Conservation (phyloP, 1,140 invertebrate genomes). For the Chrysomallon squamiferum region DNA sequence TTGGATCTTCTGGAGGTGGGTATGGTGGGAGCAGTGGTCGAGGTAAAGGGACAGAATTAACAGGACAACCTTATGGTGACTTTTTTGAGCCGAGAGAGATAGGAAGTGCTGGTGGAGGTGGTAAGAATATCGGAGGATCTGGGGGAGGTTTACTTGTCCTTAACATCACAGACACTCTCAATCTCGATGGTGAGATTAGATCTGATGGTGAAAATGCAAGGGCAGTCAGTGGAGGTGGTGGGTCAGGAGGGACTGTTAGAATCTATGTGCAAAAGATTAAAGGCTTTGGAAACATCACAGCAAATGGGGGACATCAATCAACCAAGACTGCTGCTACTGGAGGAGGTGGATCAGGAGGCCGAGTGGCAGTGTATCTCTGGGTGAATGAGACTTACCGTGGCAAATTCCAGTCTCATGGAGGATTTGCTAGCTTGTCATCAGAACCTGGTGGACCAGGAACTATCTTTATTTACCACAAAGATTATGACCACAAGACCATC, state of each 20-base stretch:
- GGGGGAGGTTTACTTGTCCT: conserved; percentile 44
- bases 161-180: conserved; percentile 30
- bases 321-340: conserved; percentile 28
- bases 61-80: conserved; percentile 48
- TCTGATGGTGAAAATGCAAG: conserved; percentile 32
- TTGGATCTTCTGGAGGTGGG: conserved; percentile 45
- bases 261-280: conserved; percentile 34
- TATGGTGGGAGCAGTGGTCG: conserved; percentile 48
- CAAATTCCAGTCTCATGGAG: conserved; percentile 40
- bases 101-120: conserved; percentile 49
- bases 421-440: conserved; percentile 11
- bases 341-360: conserved; percentile 44
- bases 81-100: conserved; percentile 39
- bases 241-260: conserved; percentile 44
- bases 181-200: conserved; percentile 42
- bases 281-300: conserved; percentile 46
- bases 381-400: conserved; percentile 47
- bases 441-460: conserved; percentile 49
- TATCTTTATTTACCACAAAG: conserved; percentile 41
- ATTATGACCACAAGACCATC: conserved; percentile 37
- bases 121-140: conserved; percentile 26
- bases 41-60: conserved; percentile 30
- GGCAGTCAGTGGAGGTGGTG: conserved; percentile 35
- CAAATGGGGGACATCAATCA: conserved; percentile 47
- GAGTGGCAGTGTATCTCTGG: conserved; percentile 43